A percentile compares a stretch with the other conserved stretches of the same genome.
phyloP scores from a whole-genome alignment of 2,797 vertebrate species.

The Chaetophractus vellerosus region DNA sequence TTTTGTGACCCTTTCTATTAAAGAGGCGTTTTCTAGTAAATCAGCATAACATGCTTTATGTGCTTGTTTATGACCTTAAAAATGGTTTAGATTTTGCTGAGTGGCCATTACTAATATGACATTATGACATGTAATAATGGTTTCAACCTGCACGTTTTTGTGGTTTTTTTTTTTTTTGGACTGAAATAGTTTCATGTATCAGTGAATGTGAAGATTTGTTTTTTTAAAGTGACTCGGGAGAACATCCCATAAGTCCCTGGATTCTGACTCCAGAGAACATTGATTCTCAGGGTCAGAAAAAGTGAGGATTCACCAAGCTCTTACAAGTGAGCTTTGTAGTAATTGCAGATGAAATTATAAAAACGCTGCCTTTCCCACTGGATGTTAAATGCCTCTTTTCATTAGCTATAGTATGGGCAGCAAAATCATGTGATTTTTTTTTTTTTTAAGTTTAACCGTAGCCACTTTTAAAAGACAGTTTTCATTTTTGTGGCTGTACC shows the following conservation, averaged over 20 bases:
- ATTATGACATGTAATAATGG: constrained; percentile 61
- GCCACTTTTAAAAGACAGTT: constrained; percentile 58
- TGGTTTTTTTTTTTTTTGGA: neutral
- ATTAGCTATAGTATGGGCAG: constrained; percentile 56
- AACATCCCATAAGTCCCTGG: constrained; percentile 42
- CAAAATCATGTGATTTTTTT: constrained; percentile 71
- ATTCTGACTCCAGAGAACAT: constrained; percentile 56
- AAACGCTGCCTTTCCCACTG: constrained; percentile 55
- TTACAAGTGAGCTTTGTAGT: constrained; percentile 75
- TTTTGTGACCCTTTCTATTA: constrained; percentile 34
- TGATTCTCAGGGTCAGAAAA: constrained; percentile 61
- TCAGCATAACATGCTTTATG: neutral
- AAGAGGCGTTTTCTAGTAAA: constrained; percentile 22
- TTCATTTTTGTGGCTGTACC: constrained; percentile 59
- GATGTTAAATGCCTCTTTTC: constrained; percentile 73
- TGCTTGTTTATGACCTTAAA: constrained; percentile 67
- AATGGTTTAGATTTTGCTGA: constrained; percentile 56
- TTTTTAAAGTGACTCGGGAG: constrained; percentile 31
- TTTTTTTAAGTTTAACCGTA: constrained; percentile 47
- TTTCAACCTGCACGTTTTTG: constrained; percentile 27
- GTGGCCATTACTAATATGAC: constrained; percentile 40
- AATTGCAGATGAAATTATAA: constrained; percentile 69
- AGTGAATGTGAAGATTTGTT: constrained; percentile 42
- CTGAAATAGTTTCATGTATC: constrained; percentile 25
- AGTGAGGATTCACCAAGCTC: constrained; percentile 23